Evolutionary conservation across 2,113 vertebrate species (phyloP).

Genomic region (Paradoxurus hermaphroditus): DNA sequence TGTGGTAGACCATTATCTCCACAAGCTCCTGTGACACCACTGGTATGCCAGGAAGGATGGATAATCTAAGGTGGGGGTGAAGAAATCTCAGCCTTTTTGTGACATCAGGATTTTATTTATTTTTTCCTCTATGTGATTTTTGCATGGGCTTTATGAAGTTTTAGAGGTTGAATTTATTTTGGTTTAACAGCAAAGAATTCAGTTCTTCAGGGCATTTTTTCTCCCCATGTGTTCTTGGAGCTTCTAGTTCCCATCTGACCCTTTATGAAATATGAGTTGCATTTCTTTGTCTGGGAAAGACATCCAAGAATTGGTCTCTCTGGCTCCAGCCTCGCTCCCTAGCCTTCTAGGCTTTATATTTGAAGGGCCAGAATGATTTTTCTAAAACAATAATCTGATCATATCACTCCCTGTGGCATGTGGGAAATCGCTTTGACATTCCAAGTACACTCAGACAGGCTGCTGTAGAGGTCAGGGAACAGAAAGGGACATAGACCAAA

Average conservation of each 20-base stretch:
- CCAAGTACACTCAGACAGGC: background rate
- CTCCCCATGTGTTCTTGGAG: background rate
- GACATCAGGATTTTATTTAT: background rate
- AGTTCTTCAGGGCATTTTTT: background rate
- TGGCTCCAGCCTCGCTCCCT: background rate
- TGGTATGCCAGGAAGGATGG: background rate
- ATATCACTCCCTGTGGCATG: background rate
- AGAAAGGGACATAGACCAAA: background rate
- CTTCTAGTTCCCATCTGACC: background rate
- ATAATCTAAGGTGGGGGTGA: background rate
- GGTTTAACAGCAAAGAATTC: background rate
- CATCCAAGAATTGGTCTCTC: background rate
- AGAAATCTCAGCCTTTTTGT: background rate
- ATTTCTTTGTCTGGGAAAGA: background rate
- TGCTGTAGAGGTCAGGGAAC: background rate
- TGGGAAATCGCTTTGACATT: background rate
- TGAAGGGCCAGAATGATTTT: background rate
- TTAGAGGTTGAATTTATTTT: conserved; percentile 1
- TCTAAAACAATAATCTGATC: background rate
- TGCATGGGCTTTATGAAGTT: background rate
- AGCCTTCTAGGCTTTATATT: background rate
- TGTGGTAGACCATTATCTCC: background rate
- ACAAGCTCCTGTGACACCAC: background rate
- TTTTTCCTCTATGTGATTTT: background rate
- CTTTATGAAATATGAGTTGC: background rate